These are phyloP conservation scores for Actias luna DNA, from an alignment of 2,888 invertebrate species.

Conservation along the genomic window DNA sequence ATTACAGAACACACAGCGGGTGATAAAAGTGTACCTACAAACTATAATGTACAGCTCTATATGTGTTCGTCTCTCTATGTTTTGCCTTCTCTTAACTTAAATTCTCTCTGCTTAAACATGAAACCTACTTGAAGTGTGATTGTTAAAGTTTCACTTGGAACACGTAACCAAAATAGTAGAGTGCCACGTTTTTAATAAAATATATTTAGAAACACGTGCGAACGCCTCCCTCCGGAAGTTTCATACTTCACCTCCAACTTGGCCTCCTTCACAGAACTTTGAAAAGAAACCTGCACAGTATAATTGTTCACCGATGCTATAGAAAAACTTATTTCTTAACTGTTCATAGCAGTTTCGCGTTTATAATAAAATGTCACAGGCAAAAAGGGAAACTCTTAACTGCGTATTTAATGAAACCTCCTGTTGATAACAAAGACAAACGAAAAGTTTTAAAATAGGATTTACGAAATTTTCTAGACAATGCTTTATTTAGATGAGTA, in stretches of 20 bases:
- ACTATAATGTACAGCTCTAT: too few relatives aligned
- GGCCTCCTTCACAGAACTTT: background rate
- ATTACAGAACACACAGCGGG: too few relatives aligned
- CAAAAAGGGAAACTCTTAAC: conserved; percentile 1
- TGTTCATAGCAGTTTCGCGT: background rate
- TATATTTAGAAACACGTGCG: too few relatives aligned
- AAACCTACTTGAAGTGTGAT: too few relatives aligned
- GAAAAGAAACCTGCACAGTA: background rate
- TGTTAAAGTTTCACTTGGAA: background rate
- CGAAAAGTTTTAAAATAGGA: background rate
- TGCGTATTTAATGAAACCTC: conserved; percentile 3
- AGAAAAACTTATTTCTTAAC: conserved; percentile 2
- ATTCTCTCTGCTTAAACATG: too few relatives aligned
- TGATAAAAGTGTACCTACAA: too few relatives aligned
- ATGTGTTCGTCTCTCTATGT: too few relatives aligned
- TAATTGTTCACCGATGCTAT: background rate
- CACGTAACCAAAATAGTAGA: background rate
- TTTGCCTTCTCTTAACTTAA: too few relatives aligned
- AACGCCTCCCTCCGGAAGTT: background rate
- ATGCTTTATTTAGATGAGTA: background rate
- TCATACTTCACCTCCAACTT: background rate
- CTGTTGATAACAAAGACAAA: conserved; percentile 1
- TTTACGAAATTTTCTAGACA: background rate
- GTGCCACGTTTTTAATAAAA: background rate
- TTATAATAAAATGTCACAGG: conserved; percentile 1